A percentile compares a stretch with the other conserved stretches of the same genome.
Evolutionary conservation across 2,888 invertebrate genomes (phyloP).

Genomic region (Scaptomyza tumidula): DNA sequence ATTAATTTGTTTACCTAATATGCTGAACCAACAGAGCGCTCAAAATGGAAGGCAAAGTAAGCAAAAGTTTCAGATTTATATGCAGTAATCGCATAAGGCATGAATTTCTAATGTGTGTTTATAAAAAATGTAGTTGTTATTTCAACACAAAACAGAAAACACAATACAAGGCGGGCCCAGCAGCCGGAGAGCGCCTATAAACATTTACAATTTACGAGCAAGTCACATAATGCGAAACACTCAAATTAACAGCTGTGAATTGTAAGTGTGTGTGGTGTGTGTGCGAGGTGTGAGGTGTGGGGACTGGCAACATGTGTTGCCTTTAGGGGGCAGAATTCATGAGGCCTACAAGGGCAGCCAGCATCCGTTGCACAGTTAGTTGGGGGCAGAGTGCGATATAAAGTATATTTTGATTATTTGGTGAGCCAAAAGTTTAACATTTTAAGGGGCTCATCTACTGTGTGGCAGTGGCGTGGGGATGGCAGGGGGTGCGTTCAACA

Average conservation of each 20-base stretch:
- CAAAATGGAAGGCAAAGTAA: neutral
- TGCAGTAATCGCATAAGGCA: conserved; percentile 18
- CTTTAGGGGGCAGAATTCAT: conserved; percentile 46
- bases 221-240: conserved; percentile 48
- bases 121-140: conserved; percentile 43
- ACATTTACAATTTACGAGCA: conserved; percentile 54
- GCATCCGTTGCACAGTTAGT: conserved; percentile 25
- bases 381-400: conserved; percentile 46
- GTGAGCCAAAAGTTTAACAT: conserved; percentile 59
- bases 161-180: conserved; percentile 8
- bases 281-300: no score
- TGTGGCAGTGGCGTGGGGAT: neutral
- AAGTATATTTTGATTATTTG: conserved; percentile 74
- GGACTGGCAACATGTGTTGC: conserved; percentile 43
- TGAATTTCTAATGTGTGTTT: conserved; percentile 35
- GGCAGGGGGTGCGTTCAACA: conserved; percentile 5
- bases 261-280: neutral
- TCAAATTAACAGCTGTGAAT: conserved; percentile 63
- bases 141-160: neutral
- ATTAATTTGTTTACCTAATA: neutral
- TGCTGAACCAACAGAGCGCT: neutral
- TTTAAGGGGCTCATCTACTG: conserved; percentile 41
- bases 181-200: conserved; percentile 30
- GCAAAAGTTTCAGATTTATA: conserved; percentile 32
- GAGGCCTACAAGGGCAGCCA: conserved; percentile 31